A percentile compares a stretch with the other conserved stretches of the same genome.
Conservation (phyloP, 2,113 vertebrate species). For the Caranx melampygus region DNA sequence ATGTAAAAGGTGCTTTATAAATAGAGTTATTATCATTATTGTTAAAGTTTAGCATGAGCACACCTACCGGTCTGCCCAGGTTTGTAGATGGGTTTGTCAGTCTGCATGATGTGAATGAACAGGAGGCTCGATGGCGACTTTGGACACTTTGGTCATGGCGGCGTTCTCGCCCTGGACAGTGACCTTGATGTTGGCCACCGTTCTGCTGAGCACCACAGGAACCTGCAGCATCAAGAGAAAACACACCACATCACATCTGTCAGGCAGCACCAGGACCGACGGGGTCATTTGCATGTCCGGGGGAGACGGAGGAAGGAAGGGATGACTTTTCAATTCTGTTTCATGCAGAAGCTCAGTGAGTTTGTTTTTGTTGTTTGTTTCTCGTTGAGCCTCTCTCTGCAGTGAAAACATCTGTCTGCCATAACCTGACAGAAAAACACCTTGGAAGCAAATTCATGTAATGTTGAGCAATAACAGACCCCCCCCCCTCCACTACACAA, state of each 20-base stretch:
- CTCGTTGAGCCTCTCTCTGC: not conserved
- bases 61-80: slow-evolving; percentile 79
- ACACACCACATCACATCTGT: slow-evolving; percentile 19
- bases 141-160: slow-evolving; percentile 45
- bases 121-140: slow-evolving; percentile 67
- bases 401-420: slow-evolving; percentile 9
- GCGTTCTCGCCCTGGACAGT: slow-evolving; percentile 11
- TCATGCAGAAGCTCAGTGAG: not conserved
- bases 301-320: not conserved
- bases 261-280: not conserved
- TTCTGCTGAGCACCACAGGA: slow-evolving; percentile 49
- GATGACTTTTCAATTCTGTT: not conserved
- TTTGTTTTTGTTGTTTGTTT: not conserved
- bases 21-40: too few species aligned
- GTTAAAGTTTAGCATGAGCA: too few species aligned
- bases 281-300: not conserved
- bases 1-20: too few species aligned
- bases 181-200: slow-evolving; percentile 59
- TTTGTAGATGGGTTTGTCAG: slow-evolving; percentile 84
- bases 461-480: slow-evolving; percentile 15
- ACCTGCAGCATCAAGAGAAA: slow-evolving; percentile 62
- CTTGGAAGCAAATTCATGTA: slow-evolving; percentile 5
- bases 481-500: not conserved
- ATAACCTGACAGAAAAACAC: not conserved
- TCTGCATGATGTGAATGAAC: slow-evolving; percentile 72